These are phyloP conservation scores for Coleophora deauratella DNA, from an alignment of 2,888 invertebrate genomes.

Conservation along the genomic window DNA sequence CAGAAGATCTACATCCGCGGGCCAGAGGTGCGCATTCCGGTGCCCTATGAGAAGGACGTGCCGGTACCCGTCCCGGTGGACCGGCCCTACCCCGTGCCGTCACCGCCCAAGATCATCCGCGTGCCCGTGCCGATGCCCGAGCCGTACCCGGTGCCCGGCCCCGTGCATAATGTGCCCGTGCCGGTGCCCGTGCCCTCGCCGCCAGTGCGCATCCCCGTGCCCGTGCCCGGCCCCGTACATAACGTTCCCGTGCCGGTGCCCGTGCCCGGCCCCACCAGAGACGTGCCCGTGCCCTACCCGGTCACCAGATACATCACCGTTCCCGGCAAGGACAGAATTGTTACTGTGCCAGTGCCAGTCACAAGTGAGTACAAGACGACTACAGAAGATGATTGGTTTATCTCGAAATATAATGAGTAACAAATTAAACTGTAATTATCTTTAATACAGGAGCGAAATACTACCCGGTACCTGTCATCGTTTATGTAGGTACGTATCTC, in stretches of 20 bases:
- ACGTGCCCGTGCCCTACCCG: conserved; percentile 29
- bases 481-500: conserved; percentile 44
- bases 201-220: conserved; percentile 7
- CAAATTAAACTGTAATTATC: too few relatives aligned
- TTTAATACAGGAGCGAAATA: conserved; percentile 34
- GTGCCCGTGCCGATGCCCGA: conserved; percentile 10
- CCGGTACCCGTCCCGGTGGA: conserved; percentile 26
- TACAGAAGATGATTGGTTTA: too few relatives aligned
- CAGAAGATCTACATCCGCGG: conserved; percentile 37
- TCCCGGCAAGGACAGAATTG: conserved; percentile 36
- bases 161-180: conserved; percentile 25
- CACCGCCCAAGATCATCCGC: conserved; percentile 9
- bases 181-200: conserved; percentile 25
- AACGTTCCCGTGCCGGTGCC: conserved; percentile 27
- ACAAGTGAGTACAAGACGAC: conserved; percentile 24
- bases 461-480: conserved; percentile 40
- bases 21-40: conserved; percentile 26
- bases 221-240: conserved; percentile 24
- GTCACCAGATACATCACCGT: conserved; percentile 37
- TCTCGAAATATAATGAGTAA: too few relatives aligned
- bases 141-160: conserved; percentile 25
- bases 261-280: conserved; percentile 24
- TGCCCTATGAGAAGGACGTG: conserved; percentile 2
- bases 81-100: conserved; percentile 12
- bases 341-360: conserved; percentile 39